Percentiles rank a stretch among this genome's conserved stretches.
Evolutionary conservation across 2,888 invertebrate genomes (phyloP).

Genomic region (Malacosoma neustria): DNA sequence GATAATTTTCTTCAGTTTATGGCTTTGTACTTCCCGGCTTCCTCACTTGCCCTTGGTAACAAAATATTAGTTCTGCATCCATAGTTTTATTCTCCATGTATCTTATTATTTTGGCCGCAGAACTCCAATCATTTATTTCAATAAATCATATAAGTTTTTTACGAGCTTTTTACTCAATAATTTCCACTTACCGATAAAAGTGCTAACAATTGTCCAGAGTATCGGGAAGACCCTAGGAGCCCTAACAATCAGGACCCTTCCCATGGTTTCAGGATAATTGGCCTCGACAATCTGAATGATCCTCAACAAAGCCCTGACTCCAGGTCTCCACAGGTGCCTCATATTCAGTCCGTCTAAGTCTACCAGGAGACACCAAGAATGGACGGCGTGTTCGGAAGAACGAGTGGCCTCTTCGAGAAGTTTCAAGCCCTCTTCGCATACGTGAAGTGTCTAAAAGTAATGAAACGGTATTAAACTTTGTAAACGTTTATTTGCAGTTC

Average conservation of each 20-base stretch:
- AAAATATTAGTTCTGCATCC: too few species aligned
- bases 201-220: slow-evolving; percentile 95
- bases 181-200: slow-evolving; percentile 84
- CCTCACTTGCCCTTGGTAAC: too few species aligned
- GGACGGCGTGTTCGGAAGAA: slow-evolving; percentile 86
- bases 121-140: too few species aligned
- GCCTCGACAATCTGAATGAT: slow-evolving; percentile 86
- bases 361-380: slow-evolving; percentile 92
- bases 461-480: too few species aligned
- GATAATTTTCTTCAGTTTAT: too few species aligned
- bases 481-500: too few species aligned
- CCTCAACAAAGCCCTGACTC: slow-evolving; percentile 82
- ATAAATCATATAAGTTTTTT: too few species aligned
- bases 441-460: slow-evolving; percentile 85
- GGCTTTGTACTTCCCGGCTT: too few species aligned
- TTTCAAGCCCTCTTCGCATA: slow-evolving; percentile 93
- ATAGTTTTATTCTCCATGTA: too few species aligned
- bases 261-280: slow-evolving; percentile 97
- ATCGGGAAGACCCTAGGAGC: slow-evolving; percentile 97
- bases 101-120: too few species aligned
- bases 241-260: slow-evolving; percentile 89
- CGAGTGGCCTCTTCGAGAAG: slow-evolving; percentile 91
- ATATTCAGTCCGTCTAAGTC: slow-evolving; percentile 96
- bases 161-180: too few species aligned
- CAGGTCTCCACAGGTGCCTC: slow-evolving; percentile 96